These are phyloP conservation scores for Cyrtodaria siliqua DNA, from an alignment of 2,888 invertebrate genomes.

Conservation along the genomic window DNA sequence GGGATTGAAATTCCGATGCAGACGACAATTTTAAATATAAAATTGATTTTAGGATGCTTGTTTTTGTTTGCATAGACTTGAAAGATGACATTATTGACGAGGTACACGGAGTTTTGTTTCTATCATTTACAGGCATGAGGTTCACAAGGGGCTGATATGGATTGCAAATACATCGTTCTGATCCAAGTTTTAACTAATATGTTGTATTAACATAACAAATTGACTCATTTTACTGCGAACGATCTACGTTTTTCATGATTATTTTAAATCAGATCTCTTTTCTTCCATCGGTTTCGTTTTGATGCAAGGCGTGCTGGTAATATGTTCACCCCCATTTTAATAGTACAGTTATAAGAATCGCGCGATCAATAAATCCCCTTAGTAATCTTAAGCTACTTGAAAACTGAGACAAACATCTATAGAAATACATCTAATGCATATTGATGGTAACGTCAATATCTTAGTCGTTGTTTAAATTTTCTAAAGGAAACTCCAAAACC, in stretches of 20 bases:
- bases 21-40: slow-evolving; percentile 35
- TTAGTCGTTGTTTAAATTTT: slow-evolving; percentile 11
- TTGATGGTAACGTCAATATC: slow-evolving; percentile 38
- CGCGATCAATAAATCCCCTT: slow-evolving; percentile 20
- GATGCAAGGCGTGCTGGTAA: too few species aligned
- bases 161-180: too few species aligned
- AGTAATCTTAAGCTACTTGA: slow-evolving; percentile 11
- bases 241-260: too few species aligned
- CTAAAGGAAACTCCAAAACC: slow-evolving; percentile 1
- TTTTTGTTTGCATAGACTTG: slow-evolving; percentile 50
- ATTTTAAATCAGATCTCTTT: too few species aligned
- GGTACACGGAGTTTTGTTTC: neutral
- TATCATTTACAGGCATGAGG: too few species aligned
- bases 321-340: too few species aligned
- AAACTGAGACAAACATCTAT: slow-evolving; percentile 29
- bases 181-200: too few species aligned
- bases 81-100: slow-evolving; percentile 42
- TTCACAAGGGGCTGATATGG: too few species aligned
- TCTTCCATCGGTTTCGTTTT: too few species aligned
- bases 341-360: too few species aligned
- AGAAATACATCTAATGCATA: slow-evolving; percentile 27
- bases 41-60: slow-evolving; percentile 66
- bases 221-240: too few species aligned
- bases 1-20: slow-evolving; percentile 64
- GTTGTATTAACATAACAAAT: too few species aligned